A percentile compares a stretch with the other conserved stretches of the same genome.
These are phyloP conservation scores for Tetraodon nigroviridis DNA, from an alignment of 2,113 vertebrate genomes.

Conservation along the genomic window DNA sequence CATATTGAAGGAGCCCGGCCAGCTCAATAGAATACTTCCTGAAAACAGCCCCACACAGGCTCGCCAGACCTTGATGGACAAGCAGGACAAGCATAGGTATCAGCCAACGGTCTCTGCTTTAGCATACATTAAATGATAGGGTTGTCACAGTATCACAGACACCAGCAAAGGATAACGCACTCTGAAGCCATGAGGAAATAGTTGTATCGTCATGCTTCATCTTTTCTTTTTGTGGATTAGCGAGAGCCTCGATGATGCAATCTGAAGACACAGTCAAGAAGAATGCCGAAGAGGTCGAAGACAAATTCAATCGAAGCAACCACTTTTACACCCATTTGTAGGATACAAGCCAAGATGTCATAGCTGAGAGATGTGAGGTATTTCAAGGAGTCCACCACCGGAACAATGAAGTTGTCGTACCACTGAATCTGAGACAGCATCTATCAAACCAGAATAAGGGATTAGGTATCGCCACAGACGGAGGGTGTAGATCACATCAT, in stretches of 20 bases:
- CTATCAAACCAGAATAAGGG: slow-evolving; percentile 60
- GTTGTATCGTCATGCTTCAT: slow-evolving; percentile 99
- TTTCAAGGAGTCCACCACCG: slow-evolving; percentile 97
- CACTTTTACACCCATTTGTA: slow-evolving; percentile 32
- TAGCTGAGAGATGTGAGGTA: slow-evolving; percentile 99
- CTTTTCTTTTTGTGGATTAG: slow-evolving; percentile 97
- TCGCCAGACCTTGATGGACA: slow-evolving; percentile 82
- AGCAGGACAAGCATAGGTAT: slow-evolving; percentile 9
- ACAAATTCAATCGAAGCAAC: background rate
- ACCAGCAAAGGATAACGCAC: slow-evolving; percentile 66
- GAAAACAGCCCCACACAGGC: slow-evolving; percentile 96
- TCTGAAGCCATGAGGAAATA: slow-evolving; percentile 97
- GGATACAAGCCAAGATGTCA: slow-evolving; percentile 99
- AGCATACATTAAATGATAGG: slow-evolving; percentile 10
- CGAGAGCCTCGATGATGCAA: slow-evolving; percentile 98
- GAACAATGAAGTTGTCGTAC: slow-evolving; percentile 96
- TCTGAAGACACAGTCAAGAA: slow-evolving; percentile 81
- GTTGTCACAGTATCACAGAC: background rate
- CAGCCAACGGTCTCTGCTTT: slow-evolving; percentile 3
- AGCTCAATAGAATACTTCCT: slow-evolving; percentile 98
- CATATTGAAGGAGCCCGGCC: slow-evolving; percentile 95
- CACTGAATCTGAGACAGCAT: slow-evolving; percentile 98
- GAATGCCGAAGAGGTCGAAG: slow-evolving; percentile 12
- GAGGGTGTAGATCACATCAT: background rate
- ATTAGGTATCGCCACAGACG: background rate